phyloP scores from a whole-genome alignment of 2,113 vertebrate genomes.

The Tapirus terrestris region DNA sequence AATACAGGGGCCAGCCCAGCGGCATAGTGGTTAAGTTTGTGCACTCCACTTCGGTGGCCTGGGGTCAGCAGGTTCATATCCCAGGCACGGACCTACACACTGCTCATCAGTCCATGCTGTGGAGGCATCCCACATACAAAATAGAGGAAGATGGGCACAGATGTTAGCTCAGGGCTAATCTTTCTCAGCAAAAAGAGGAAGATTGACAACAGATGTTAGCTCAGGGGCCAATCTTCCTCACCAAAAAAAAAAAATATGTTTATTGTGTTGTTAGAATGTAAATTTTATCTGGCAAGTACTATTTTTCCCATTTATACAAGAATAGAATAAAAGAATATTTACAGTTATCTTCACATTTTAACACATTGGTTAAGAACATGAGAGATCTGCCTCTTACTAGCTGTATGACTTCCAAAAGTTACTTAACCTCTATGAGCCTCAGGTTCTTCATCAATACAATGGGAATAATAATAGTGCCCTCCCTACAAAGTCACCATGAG shows the following conservation, averaged over 20 bases:
- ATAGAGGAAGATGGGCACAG: no score
- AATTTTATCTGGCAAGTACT: not conserved
- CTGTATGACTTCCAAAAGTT: not conserved
- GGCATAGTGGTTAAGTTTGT: no score
- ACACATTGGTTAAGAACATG: not conserved
- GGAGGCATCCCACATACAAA: no score
- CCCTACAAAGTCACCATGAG: not conserved
- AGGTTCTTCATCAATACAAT: not conserved
- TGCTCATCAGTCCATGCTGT: no score
- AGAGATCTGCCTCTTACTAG: not conserved
- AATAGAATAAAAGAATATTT: conserved; percentile 1
- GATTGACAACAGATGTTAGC: no score
- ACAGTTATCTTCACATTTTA: not conserved
- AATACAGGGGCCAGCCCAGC: no score
- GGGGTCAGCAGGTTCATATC: no score
- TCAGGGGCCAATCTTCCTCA: no score
- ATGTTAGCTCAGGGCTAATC: no score
- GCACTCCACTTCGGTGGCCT: no score
- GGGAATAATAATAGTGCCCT: not conserved
- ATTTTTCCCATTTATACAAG: not conserved
- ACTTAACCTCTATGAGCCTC: not conserved
- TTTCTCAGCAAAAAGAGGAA: no score
- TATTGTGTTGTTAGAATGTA: not conserved
- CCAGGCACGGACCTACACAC: no score
- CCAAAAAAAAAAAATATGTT: not conserved